phyloP scores from a whole-genome alignment of 2,113 vertebrate species.

The Lampris incognitus region DNA sequence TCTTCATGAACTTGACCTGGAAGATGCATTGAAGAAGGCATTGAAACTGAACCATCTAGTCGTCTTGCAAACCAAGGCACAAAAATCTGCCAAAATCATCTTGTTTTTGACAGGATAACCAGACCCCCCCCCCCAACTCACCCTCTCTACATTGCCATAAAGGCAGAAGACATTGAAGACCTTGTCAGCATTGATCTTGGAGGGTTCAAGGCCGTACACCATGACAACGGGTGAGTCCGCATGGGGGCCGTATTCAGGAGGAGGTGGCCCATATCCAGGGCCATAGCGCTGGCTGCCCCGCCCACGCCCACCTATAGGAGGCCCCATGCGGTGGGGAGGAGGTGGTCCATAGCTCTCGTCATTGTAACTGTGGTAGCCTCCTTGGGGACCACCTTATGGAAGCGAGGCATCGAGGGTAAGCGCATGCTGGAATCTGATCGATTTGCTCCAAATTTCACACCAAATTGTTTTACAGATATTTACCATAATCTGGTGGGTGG shows the following conservation, averaged over 20 bases:
- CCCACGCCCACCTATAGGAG: constrained; percentile 86
- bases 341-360: constrained; percentile 92
- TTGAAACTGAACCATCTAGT: not conserved
- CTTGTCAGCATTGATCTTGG: constrained; percentile 91
- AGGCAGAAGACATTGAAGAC: constrained; percentile 96
- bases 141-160: constrained; percentile 94
- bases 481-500: constrained; percentile 90
- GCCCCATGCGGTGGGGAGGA: constrained; percentile 89
- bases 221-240: constrained; percentile 93
- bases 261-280: constrained; percentile 88
- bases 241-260: constrained; percentile 89
- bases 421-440: not conserved
- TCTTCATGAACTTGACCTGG: constrained; percentile 97
- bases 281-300: constrained; percentile 87
- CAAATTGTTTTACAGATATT: not conserved
- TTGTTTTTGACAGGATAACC: too few species aligned
- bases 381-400: constrained; percentile 86
- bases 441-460: not conserved
- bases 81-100: too few species aligned
- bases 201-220: constrained; percentile 92
- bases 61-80: not conserved
- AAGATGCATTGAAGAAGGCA: not conserved
- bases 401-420: not conserved
- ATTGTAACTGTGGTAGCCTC: constrained; percentile 89
- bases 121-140: constrained; percentile 56